Percentiles rank a stretch among this genome's conserved stretches.
Conservation (phyloP, 2,113 vertebrate species). For the Protobothrops flavoviridis region DNA sequence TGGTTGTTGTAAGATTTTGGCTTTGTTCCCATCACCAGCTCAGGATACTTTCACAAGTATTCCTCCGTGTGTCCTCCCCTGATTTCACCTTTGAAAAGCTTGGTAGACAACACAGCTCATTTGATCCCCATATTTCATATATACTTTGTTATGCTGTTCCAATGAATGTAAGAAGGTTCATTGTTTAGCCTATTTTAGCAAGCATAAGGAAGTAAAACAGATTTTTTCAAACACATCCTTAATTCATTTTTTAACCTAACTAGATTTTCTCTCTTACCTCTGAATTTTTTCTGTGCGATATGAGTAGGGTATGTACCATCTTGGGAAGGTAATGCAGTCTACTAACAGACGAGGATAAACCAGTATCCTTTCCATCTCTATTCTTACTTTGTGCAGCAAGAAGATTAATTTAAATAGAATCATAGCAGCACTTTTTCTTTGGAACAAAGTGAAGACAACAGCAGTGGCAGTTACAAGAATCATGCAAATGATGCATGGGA, state of each 20-base stretch:
- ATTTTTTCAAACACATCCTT: neutral
- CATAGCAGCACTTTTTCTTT: neutral
- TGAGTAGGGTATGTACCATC: neutral
- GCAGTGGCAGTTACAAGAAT: neutral
- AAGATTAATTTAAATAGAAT: neutral
- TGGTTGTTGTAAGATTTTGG: neutral
- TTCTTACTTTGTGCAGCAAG: neutral
- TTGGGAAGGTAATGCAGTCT: neutral
- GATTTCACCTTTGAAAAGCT: neutral
- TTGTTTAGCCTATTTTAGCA: neutral
- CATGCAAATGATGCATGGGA: neutral
- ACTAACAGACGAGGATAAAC: neutral
- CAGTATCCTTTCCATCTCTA: neutral
- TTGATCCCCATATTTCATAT: neutral
- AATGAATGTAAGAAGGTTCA: neutral
- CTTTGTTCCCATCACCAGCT: neutral
- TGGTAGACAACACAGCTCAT: neutral
- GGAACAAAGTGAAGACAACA: neutral
- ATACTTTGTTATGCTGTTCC: neutral
- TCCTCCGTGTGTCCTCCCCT: neutral
- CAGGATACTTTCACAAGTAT: neutral
- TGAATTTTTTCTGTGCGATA: neutral
- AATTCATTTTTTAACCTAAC: neutral
- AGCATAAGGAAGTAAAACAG: neutral
- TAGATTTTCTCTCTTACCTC: neutral